These are phyloP conservation scores for Oscheius myriophilus DNA, from an alignment of 2,888 invertebrate species.

Conservation along the genomic window DNA sequence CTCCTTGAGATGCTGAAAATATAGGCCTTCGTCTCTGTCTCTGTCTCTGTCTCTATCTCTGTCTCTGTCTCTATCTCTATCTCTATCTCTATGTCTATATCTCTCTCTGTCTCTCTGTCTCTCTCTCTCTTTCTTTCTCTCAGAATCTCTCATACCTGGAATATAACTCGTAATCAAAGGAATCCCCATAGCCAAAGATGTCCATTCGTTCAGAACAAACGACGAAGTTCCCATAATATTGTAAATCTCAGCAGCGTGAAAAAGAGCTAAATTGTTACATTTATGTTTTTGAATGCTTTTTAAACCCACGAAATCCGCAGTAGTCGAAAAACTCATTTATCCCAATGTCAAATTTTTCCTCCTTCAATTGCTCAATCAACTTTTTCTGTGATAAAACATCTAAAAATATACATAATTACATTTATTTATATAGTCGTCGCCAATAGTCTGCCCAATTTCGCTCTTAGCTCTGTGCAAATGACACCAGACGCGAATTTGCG, in stretches of 20 bases:
- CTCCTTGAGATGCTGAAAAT: background rate
- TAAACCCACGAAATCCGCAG: conserved; percentile 21
- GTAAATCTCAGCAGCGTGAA: conserved; percentile 14
- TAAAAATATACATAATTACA: no score
- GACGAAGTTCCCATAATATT: conserved; percentile 20
- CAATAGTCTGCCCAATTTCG: no score
- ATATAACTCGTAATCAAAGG: conserved; percentile 23
- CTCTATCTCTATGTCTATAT: no score
- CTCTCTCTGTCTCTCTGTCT: background rate
- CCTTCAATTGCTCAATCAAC: background rate
- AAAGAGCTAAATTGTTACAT: conserved; percentile 14
- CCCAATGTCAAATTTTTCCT: conserved; percentile 25
- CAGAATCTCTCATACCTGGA: conserved; percentile 20
- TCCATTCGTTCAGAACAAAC: conserved; percentile 14
- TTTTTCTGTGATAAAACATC: conserved; percentile 3
- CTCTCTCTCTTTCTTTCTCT: background rate
- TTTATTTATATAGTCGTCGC: background rate
- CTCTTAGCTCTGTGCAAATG: no score
- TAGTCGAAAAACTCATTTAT: conserved; percentile 27
- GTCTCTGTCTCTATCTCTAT: no score
- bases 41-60: no score
- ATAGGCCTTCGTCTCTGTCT: no score
- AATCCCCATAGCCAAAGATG: conserved; percentile 15
- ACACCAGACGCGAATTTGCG: no score
- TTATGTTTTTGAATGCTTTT: background rate